Conservation (phyloP, 2,113 vertebrate genomes). For the Boulengeromyrus knoepffleri region DNA sequence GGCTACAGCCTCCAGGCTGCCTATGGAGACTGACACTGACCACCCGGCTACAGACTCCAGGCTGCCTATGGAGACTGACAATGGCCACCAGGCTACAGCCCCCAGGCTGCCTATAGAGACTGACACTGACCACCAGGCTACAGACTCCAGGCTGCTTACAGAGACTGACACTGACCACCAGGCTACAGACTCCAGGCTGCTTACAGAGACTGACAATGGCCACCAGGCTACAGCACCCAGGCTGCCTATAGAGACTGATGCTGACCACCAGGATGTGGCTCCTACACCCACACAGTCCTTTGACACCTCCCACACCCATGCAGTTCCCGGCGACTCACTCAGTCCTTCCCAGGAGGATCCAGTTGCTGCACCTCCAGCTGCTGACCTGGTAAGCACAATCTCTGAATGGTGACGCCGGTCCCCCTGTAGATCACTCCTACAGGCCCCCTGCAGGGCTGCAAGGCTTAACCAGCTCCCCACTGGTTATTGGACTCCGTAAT, state of each 20-base stretch:
- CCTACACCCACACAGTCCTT: neutral
- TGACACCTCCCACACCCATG: neutral
- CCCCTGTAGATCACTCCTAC: neutral
- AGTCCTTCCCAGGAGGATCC: constrained; percentile 9
- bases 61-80: neutral
- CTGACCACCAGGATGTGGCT: neutral
- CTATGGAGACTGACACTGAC: neutral
- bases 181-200: neutral
- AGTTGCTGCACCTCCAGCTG: constrained; percentile 7
- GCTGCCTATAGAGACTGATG: neutral
- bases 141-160: neutral
- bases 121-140: neutral
- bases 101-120: fast-evolving
- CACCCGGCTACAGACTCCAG: neutral
- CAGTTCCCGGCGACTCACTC: neutral
- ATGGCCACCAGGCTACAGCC: neutral
- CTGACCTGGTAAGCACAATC: constrained; percentile 31
- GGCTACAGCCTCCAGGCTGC: neutral
- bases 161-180: neutral
- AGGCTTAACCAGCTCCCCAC: neutral
- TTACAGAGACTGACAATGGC: neutral
- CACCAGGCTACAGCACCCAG: neutral
- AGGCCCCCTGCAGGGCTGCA: neutral
- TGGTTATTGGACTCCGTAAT: neutral
- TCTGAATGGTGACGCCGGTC: neutral